Conservation (phyloP, 2,888 invertebrate species). For the Acanthopleura granulata region DNA sequence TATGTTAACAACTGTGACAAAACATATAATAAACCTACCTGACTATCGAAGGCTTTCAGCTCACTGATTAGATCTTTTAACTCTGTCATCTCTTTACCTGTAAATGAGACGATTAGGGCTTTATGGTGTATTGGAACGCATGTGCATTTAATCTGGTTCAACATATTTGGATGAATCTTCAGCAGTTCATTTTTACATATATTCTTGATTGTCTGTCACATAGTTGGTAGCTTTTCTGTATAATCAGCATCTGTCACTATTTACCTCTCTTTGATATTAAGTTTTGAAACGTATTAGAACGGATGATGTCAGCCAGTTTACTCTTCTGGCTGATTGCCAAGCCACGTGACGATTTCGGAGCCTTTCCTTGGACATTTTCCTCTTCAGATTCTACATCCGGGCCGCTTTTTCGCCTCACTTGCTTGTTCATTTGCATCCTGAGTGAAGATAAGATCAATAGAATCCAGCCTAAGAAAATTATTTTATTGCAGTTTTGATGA, state of each 20-base stretch:
- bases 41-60: conserved; percentile 40
- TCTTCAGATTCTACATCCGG: background rate
- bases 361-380: background rate
- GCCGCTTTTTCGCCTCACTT: conserved; percentile 32
- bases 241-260: background rate
- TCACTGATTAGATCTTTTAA: conserved; percentile 37
- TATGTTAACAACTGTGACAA: background rate
- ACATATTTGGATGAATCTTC: too few relatives aligned
- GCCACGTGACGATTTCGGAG: background rate
- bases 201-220: too few relatives aligned
- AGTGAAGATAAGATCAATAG: background rate
- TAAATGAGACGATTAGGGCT: background rate
- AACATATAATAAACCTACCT: conserved; percentile 27
- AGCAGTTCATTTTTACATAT: too few relatives aligned
- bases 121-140: too few relatives aligned
- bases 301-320: conserved; percentile 39
- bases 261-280: conserved; percentile 40
- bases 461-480: too few relatives aligned
- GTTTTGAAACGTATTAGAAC: conserved; percentile 43
- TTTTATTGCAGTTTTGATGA: too few relatives aligned
- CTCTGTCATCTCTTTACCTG: conserved; percentile 43
- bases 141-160: too few relatives aligned
- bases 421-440: conserved; percentile 47
- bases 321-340: conserved; percentile 33
- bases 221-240: too few relatives aligned